Conservation (phyloP, 2,888 invertebrate genomes). For the Pyrochroa serraticornis region DNA sequence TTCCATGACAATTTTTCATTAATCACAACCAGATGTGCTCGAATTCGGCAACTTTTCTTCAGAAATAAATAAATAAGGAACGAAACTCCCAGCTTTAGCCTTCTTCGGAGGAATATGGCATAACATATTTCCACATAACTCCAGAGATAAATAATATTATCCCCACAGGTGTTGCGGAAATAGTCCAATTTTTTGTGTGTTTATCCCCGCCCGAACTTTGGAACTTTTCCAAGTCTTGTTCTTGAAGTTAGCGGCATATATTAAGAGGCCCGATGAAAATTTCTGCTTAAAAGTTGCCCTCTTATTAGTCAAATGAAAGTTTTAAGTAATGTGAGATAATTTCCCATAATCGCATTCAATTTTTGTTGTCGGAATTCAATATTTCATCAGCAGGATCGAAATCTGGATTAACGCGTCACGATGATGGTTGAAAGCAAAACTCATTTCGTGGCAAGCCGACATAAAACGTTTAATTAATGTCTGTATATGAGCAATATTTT, state of each 20-base stretch:
- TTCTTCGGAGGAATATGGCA: not conserved
- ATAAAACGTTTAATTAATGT: constrained; percentile 7
- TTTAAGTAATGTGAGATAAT: constrained; percentile 36
- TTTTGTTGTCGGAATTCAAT: not conserved
- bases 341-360: not conserved
- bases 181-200: constrained; percentile 36
- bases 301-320: constrained; percentile 34
- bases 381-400: not conserved
- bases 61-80: constrained; percentile 5
- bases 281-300: constrained; percentile 38
- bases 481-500: constrained; percentile 8
- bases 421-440: no score
- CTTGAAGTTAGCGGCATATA: constrained; percentile 34
- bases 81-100: not conserved
- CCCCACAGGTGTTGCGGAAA: constrained; percentile 40
- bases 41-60: not conserved
- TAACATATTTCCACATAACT: not conserved
- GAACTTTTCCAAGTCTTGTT: constrained; percentile 37
- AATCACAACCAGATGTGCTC: no score
- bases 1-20: no score
- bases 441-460: not conserved
- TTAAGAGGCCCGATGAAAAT: constrained; percentile 30
- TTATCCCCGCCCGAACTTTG: constrained; percentile 31
- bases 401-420: no score
- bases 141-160: constrained; percentile 36